Percentiles rank a stretch among this genome's conserved stretches.
Conservation (phyloP, 2,113 vertebrate genomes). For the Bothrops jararaca region DNA sequence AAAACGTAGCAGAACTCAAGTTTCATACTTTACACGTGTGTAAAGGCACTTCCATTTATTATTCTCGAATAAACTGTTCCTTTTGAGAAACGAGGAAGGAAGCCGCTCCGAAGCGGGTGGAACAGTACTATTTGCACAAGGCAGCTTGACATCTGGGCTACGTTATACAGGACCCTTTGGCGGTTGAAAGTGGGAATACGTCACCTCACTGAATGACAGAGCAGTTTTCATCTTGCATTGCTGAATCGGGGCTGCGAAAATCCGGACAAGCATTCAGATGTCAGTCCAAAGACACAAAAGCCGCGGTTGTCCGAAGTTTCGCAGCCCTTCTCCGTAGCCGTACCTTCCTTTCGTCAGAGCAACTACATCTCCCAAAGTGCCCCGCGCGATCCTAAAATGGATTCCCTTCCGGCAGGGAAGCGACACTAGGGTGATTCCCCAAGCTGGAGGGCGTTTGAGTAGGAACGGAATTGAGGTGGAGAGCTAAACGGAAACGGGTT, state of each 20-base stretch:
- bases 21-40: background rate
- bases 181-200: background rate
- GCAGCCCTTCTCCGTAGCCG: background rate
- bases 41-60: background rate
- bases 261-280: background rate
- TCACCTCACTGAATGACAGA: background rate
- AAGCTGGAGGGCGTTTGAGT: slow-evolving; percentile 19
- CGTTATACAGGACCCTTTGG: background rate
- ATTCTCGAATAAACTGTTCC: background rate
- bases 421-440: slow-evolving; percentile 6
- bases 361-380: slow-evolving; percentile 60
- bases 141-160: background rate
- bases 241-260: background rate
- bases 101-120: no score
- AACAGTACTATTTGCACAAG: no score
- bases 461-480: background rate
- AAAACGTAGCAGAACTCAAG: background rate
- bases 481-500: slow-evolving; percentile 44
- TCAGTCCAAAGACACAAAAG: background rate
- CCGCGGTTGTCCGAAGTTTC: background rate
- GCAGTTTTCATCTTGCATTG: background rate
- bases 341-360: background rate
- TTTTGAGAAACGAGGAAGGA: background rate
- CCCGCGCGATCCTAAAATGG: background rate
- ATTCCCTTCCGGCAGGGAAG: slow-evolving; percentile 29